phyloP scores from a whole-genome alignment of 2,888 invertebrate genomes.

The Sceliomorpha sp. region DNA sequence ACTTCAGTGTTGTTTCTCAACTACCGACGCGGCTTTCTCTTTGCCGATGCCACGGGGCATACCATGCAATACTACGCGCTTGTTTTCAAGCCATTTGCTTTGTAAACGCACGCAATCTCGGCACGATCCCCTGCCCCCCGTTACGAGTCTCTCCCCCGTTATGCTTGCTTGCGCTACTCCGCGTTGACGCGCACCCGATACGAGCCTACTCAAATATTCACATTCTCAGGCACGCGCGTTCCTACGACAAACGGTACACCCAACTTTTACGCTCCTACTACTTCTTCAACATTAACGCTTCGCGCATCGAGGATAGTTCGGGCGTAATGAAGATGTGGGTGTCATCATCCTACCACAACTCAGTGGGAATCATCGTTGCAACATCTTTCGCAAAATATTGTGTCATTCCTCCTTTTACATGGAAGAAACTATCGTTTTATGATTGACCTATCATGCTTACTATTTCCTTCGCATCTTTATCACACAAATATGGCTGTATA shows the following conservation, averaged over 20 bases:
- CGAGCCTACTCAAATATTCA: constrained; percentile 61
- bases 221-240: constrained; percentile 34
- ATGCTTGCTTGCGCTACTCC: constrained; percentile 35
- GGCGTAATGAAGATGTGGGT: too few species aligned
- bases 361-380: too few species aligned
- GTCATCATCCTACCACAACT: too few species aligned
- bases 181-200: constrained; percentile 48
- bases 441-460: too few species aligned
- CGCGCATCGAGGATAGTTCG: too few species aligned
- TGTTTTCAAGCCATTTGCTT: constrained; percentile 80
- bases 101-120: constrained; percentile 79
- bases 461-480: too few species aligned
- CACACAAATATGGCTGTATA: too few species aligned
- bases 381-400: too few species aligned
- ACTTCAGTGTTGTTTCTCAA: constrained; percentile 8
- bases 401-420: too few species aligned
- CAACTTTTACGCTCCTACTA: constrained; percentile 30
- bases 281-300: constrained; percentile 40
- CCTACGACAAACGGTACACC: constrained; percentile 16
- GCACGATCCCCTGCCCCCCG: constrained; percentile 46
- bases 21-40: constrained; percentile 56
- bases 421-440: too few species aligned
- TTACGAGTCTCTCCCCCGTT: constrained; percentile 21
- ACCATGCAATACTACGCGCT: constrained; percentile 66
- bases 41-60: constrained; percentile 68